A percentile compares a stretch with the other conserved stretches of the same genome.
Evolutionary conservation across 2,797 vertebrate species (phyloP).

Genomic region (Amazona ochrocephala): DNA sequence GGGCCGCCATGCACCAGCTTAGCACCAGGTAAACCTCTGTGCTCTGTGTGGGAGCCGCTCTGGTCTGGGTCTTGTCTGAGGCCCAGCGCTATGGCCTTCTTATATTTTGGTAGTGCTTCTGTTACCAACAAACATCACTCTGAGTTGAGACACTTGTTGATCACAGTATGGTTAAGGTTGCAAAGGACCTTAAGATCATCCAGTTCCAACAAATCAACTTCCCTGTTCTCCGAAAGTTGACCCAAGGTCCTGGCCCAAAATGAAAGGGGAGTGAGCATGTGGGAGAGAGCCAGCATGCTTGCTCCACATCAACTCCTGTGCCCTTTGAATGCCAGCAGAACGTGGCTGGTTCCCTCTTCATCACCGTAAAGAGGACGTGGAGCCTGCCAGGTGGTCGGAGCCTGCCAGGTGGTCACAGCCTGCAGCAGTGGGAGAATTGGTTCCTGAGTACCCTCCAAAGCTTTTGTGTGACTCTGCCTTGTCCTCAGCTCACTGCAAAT

Average conservation of each 20-base stretch:
- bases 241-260: neutral
- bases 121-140: neutral
- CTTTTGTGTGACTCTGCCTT: neutral
- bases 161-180: neutral
- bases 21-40: neutral
- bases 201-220: neutral
- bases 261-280: neutral
- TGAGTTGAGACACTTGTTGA: neutral
- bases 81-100: neutral
- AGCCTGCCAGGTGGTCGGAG: neutral
- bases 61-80: neutral
- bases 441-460: neutral
- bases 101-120: neutral
- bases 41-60: neutral
- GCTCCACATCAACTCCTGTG: neutral
- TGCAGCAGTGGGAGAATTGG: neutral
- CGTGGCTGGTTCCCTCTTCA: neutral
- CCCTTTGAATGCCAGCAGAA: neutral
- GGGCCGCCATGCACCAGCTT: neutral
- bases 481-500: neutral
- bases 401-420: neutral
- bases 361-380: neutral
- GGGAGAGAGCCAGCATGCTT: neutral
- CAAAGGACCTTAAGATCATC: neutral
- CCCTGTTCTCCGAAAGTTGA: neutral